phyloP scores from a whole-genome alignment of 2,113 vertebrate species.

The Gopherus evgoodei region DNA sequence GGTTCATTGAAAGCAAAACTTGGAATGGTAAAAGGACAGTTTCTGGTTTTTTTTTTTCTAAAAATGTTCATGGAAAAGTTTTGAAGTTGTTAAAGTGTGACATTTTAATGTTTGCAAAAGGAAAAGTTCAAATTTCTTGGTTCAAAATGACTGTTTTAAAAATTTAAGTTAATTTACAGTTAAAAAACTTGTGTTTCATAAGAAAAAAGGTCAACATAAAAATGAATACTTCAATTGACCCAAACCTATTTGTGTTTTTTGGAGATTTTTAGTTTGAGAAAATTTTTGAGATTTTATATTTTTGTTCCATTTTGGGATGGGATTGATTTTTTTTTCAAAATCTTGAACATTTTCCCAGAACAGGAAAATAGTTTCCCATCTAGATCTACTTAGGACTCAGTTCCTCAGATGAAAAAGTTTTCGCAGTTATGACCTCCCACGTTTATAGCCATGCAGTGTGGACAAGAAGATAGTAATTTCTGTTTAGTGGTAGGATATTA shows the following conservation, averaged over 20 bases:
- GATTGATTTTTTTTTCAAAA: not conserved
- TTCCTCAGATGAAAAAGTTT: not conserved
- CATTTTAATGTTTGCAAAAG: not conserved
- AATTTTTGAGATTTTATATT: not conserved
- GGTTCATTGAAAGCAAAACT: not conserved
- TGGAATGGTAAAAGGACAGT: not conserved
- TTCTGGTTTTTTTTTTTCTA: not conserved
- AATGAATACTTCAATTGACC: not conserved
- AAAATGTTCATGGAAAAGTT: fast-evolving
- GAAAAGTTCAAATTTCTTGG: too few relatives aligned
- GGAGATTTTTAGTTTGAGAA: not conserved
- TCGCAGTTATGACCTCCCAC: not conserved
- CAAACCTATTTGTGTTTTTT: not conserved
- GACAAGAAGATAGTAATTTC: not conserved
- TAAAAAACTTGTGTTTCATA: not conserved
- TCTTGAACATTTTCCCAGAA: not conserved
- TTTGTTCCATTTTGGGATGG: not conserved
- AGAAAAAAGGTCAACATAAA: not conserved
- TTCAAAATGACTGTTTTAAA: not conserved
- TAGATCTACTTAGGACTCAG: not conserved
- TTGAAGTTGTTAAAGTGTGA: not conserved
- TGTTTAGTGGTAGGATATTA: not conserved
- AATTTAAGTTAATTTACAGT: not conserved
- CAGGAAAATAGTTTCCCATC: not conserved
- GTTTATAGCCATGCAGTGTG: not conserved